These are phyloP conservation scores for Leucophora obtusa DNA, from an alignment of 2,888 invertebrate species.

Conservation along the genomic window DNA sequence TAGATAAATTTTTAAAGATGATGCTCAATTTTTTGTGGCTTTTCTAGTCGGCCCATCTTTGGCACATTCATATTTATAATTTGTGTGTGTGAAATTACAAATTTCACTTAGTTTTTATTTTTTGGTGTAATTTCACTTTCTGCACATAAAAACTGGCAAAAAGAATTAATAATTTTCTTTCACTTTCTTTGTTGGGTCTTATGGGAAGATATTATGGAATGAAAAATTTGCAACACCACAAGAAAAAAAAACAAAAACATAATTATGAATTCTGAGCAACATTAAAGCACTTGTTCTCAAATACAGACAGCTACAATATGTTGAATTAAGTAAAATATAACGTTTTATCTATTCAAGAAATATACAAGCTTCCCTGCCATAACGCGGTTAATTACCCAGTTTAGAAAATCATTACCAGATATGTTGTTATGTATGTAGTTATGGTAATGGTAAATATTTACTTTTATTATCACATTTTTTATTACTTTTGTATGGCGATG, in stretches of 20 bases:
- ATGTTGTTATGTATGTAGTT: too few species aligned
- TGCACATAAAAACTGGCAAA: conserved; percentile 15
- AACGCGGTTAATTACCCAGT: too few species aligned
- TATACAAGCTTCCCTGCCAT: too few species aligned
- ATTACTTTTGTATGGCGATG: too few species aligned
- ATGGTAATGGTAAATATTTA: too few species aligned
- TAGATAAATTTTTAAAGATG: neutral
- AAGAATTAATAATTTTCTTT: conserved; percentile 23
- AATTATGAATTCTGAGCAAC: conserved; percentile 28
- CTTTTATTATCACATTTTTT: too few species aligned
- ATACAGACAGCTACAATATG: too few species aligned
- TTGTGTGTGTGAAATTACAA: conserved; percentile 33
- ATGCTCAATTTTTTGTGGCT: conserved; percentile 21
- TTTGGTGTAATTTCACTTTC: conserved; percentile 61
- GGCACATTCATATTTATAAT: conserved; percentile 37
- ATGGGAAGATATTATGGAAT: conserved; percentile 35
- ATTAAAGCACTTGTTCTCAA: conserved; percentile 9
- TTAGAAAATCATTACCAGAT: too few species aligned
- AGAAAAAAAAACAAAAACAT: conserved; percentile 13
- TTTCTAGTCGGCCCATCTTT: conserved; percentile 43
- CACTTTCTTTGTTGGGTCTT: neutral
- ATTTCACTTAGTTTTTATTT: conserved; percentile 52
- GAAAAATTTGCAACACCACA: neutral
- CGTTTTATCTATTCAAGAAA: too few species aligned
- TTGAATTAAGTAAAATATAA: too few species aligned